Conservation (phyloP, 64 coral and sea anemone species). For the Astreopora myriophthalma region DNA sequence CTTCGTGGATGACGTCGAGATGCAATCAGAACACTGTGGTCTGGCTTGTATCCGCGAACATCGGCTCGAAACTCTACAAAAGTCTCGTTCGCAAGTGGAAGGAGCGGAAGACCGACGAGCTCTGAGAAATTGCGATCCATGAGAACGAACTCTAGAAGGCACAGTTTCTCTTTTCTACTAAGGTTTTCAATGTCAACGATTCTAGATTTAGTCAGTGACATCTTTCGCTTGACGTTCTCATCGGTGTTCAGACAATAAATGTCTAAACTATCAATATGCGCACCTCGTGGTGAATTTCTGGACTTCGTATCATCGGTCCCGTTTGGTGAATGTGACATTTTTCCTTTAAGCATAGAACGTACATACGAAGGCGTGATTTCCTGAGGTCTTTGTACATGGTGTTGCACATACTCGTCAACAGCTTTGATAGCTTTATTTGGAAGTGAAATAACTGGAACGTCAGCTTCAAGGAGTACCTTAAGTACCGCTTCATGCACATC, state of each 20-base stretch:
- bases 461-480: conserved; percentile 39
- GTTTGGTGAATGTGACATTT: not conserved
- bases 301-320: not conserved
- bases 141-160: conserved; percentile 77
- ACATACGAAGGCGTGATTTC: conserved; percentile 87
- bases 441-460: conserved; percentile 71
- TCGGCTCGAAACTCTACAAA: conserved; percentile 75
- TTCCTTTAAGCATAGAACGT: conserved; percentile 46
- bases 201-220: not conserved
- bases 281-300: not conserved
- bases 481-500: conserved; percentile 63
- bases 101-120: conserved; percentile 79
- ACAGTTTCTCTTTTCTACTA: conserved; percentile 59
- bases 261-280: not conserved
- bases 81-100: conserved; percentile 80
- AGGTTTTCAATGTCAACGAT: conserved; percentile 4
- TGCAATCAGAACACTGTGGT: conserved; percentile 56
- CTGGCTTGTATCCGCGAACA: conserved; percentile 42
- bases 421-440: conserved; percentile 72
- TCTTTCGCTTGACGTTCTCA: not conserved
- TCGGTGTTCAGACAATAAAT: not conserved
- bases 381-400: conserved; percentile 38
- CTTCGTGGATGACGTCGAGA: conserved; percentile 60
- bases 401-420: conserved; percentile 62
- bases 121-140: conserved; percentile 79